These are phyloP conservation scores for Galeruca laticollis DNA, from an alignment of 2,888 invertebrate genomes.

Conservation along the genomic window DNA sequence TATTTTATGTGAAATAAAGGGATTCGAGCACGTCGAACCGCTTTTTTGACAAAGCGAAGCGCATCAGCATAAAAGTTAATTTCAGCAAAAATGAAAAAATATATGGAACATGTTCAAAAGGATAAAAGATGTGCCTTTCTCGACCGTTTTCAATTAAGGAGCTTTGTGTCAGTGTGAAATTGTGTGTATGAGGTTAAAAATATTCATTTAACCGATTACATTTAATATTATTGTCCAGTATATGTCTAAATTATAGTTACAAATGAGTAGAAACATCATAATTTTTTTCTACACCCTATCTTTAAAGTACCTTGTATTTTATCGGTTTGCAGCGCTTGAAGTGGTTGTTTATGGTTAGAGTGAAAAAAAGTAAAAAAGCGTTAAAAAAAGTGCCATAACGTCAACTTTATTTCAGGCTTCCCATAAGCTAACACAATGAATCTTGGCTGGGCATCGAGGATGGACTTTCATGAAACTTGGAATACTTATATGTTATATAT, in stretches of 20 bases:
- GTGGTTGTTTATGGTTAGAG: no score
- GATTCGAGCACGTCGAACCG: neutral
- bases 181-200: neutral
- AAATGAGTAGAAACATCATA: neutral
- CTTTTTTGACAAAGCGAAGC: constrained; percentile 11
- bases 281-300: no score
- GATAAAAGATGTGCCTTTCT: neutral
- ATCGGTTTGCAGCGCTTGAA: no score
- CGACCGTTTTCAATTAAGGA: neutral
- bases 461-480: no score
- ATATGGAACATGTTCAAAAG: constrained; percentile 1
- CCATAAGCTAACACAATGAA: no score
- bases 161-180: neutral
- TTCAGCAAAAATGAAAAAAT: neutral
- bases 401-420: no score
- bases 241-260: neutral
- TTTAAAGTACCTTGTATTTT: no score
- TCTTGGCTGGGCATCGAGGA: no score
- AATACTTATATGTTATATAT: no score
- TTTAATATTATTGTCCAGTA: neutral
- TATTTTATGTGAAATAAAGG: constrained; percentile 4
- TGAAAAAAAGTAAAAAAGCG: no score
- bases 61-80: constrained; percentile 14
- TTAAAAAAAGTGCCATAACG: no score
- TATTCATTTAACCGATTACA: no score